Evolutionary conservation across 2,113 vertebrate species (phyloP).

Genomic region (Elgaria multicarinata): DNA sequence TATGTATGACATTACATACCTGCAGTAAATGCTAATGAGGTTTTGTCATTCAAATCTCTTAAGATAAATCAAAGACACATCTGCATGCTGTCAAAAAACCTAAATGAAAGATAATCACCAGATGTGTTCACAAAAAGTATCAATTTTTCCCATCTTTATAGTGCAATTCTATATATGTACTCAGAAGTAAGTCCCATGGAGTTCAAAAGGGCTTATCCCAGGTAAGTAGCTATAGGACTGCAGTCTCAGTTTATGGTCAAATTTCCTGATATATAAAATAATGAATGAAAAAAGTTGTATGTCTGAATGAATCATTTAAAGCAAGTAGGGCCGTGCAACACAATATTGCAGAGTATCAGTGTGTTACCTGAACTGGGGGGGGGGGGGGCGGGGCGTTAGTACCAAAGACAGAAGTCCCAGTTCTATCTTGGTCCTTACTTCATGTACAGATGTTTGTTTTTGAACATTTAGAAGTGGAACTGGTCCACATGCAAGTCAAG

Average conservation of each 20-base stretch:
- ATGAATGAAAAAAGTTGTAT: too few species aligned
- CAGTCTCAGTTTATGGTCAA: too few species aligned
- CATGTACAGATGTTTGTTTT: background rate
- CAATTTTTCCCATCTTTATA: too few species aligned
- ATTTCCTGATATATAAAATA: too few species aligned
- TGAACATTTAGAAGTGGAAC: background rate
- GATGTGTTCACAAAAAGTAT: background rate
- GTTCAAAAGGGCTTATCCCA: too few species aligned
- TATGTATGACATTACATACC: background rate
- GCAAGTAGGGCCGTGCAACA: too few species aligned
- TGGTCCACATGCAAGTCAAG: background rate
- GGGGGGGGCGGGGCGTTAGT: background rate
- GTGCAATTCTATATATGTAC: too few species aligned
- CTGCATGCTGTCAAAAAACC: background rate
- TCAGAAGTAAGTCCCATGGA: too few species aligned
- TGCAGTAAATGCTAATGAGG: background rate
- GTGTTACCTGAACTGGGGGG: too few species aligned
- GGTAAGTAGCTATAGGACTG: too few species aligned
- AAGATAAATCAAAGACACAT: background rate
- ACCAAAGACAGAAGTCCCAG: background rate
- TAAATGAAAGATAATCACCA: background rate
- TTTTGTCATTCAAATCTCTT: background rate
- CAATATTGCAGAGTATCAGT: too few species aligned
- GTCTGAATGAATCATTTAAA: background rate
- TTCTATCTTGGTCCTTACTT: background rate